Evolutionary conservation across 1,140 invertebrate species (phyloP).

Genomic region (Sarcophaga bullata): DNA sequence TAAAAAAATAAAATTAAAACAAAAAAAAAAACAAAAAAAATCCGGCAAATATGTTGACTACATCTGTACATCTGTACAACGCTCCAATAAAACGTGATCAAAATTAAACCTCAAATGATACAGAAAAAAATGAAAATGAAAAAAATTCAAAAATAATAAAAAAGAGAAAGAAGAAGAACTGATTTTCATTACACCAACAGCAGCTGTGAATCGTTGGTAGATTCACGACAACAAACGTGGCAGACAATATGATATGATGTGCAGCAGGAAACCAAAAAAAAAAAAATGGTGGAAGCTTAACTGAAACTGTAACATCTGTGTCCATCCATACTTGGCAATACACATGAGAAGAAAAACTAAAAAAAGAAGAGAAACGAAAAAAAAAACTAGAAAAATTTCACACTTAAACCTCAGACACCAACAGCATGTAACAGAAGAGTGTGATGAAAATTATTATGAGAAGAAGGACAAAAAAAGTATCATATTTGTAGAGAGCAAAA

Average conservation of each 20-base stretch:
- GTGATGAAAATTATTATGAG: neutral
- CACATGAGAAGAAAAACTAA: neutral
- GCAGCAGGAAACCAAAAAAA: neutral
- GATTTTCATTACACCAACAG: neutral
- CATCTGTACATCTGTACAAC: slow-evolving; percentile 9
- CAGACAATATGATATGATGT: neutral
- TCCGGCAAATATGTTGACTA: neutral
- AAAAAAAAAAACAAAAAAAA: neutral
- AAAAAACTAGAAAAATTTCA: slow-evolving; percentile 1
- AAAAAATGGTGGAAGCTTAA: neutral
- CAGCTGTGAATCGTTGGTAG: neutral
- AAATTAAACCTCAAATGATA: slow-evolving; percentile 1
- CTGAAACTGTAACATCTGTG: slow-evolving; percentile 10
- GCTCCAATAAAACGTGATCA: slow-evolving; percentile 11
- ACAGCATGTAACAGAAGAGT: neutral
- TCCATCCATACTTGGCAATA: neutral
- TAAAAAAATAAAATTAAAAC: too few species aligned
- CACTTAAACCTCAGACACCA: neutral
- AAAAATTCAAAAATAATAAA: neutral
- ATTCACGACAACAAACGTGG: neutral
- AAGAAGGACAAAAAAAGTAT: too few species aligned
- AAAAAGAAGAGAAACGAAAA: neutral
- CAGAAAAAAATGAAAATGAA: neutral
- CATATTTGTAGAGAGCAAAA: too few species aligned
- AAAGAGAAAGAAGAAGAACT: neutral